Conservation (phyloP, 2,888 invertebrate species). For the Chrysodeixis includens region DNA sequence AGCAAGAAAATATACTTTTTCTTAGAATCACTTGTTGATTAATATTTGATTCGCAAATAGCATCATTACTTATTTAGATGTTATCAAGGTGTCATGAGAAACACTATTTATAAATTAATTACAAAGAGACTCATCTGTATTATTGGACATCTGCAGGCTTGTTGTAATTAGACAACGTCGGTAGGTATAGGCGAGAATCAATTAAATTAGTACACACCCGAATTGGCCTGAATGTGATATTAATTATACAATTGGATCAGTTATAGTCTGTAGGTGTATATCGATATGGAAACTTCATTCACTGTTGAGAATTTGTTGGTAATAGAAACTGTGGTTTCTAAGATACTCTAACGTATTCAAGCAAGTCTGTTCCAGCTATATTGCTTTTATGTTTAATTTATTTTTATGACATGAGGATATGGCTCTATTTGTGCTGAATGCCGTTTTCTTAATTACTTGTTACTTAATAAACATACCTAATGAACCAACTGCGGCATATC, state of each 20-base stretch:
- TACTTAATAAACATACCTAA: no score
- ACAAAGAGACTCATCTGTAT: background rate
- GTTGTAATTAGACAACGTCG: conserved; percentile 7
- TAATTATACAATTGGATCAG: conserved; percentile 11
- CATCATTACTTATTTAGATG: background rate
- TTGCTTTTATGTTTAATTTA: no score
- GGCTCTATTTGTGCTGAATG: no score
- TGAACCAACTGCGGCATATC: no score
- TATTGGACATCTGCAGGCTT: background rate
- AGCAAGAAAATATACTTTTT: background rate
- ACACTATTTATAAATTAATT: background rate
- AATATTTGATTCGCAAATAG: background rate
- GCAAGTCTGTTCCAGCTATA: no score
- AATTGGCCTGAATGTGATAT: conserved; percentile 20
- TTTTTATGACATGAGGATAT: no score
- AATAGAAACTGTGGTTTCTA: no score
- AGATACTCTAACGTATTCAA: no score
- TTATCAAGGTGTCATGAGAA: background rate
- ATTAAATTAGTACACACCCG: conserved; percentile 30
- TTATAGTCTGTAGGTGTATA: background rate
- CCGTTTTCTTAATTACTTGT: no score
- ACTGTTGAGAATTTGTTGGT: background rate
- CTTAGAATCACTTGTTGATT: background rate
- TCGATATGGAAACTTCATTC: background rate
- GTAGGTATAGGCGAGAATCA: conserved; percentile 15